Percentiles rank a stretch among this genome's conserved stretches.
These are phyloP conservation scores for Macrophya alboannulata DNA, from an alignment of 2,888 invertebrate species.

Conservation along the genomic window DNA sequence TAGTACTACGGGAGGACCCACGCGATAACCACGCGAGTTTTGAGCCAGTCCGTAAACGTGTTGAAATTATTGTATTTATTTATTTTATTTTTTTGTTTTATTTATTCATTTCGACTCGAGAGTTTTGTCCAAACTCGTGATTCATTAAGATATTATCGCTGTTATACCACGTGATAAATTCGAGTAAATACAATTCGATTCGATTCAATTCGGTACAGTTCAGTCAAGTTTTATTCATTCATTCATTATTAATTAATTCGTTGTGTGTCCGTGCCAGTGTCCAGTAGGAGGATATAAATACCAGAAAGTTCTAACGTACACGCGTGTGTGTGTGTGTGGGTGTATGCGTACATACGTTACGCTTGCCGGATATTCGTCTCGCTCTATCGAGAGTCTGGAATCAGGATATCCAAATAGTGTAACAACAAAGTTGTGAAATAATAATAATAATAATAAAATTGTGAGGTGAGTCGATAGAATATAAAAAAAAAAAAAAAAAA, in stretches of 20 bases:
- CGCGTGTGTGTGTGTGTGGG: too few relatives aligned
- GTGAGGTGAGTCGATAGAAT: constrained; percentile 2
- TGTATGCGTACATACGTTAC: not conserved
- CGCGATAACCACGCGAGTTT: constrained; percentile 52
- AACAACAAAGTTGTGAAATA: not conserved
- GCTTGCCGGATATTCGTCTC: not conserved
- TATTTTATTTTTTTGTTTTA: too few relatives aligned
- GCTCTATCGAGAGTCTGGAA: not conserved
- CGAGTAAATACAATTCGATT: not conserved
- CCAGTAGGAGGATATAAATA: not conserved
- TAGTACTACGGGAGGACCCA: constrained; percentile 54
- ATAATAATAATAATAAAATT: not conserved
- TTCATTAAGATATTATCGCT: not conserved
- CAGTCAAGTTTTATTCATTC: too few relatives aligned
- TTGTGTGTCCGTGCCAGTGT: not conserved
- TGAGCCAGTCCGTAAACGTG: not conserved
- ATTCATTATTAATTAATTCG: not conserved
- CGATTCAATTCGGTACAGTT: not conserved
- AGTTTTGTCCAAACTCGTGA: not conserved
- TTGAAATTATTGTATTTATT: not conserved
- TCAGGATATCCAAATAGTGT: not conserved
- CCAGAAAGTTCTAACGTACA: not conserved
- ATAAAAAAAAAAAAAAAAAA: too few relatives aligned
- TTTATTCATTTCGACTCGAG: not conserved
- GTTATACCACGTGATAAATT: not conserved